Evolutionary conservation across 2,888 invertebrate genomes (phyloP), one percentile per base, ranked within the genome.

Genomic region (Limnephilus lunatus): DNA sequence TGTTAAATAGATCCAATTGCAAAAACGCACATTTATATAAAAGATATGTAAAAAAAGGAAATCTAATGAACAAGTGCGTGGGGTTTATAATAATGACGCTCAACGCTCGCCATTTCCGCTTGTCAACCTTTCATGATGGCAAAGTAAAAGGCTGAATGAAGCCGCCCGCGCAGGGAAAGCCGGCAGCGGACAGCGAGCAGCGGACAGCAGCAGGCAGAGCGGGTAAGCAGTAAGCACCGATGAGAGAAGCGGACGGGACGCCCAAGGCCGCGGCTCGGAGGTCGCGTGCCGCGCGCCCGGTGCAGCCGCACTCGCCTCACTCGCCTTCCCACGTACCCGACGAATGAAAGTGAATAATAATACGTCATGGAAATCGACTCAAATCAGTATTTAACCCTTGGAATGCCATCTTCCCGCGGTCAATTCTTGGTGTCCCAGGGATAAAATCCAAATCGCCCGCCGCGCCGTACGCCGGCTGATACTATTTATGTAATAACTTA

Each of bases 321-420:
- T 48, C 32, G 31, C 31, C 30, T 19, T 30, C 30, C 30, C n/a
- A 32, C 35, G 87, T 87, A 48, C 25, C 25, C 39, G n/a, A 85
- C 39, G 44, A 87, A 87, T 53, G 87, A 87, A 87, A 87, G 87
- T 87, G 87, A 87, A 44, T 44, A 11, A 44, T 39, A 39, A 53
- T 53, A 53, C 53, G 53, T 53, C 15, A 53, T 53, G 53, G 15
- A 53, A 53, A 68, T 68, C 25, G 25, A 68, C 25, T 68, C 25
- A 19, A 68, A 68, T 19, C 3, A 25, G 14, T 48, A 48, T 15
- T 48, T 48, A 44, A 44, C 44, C 44, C 44, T 44, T 44, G 44
- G 12, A 44, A 44, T 44, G 12, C 44, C 44, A 44, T 44, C 44
- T 2, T 44, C 44, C 12, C 1, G 12, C 44, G 39, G 9, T 9